A percentile compares a stretch with the other conserved stretches of the same genome.
phyloP scores from a whole-genome alignment of 2,113 vertebrate species.

The Irena cyanogastra region DNA sequence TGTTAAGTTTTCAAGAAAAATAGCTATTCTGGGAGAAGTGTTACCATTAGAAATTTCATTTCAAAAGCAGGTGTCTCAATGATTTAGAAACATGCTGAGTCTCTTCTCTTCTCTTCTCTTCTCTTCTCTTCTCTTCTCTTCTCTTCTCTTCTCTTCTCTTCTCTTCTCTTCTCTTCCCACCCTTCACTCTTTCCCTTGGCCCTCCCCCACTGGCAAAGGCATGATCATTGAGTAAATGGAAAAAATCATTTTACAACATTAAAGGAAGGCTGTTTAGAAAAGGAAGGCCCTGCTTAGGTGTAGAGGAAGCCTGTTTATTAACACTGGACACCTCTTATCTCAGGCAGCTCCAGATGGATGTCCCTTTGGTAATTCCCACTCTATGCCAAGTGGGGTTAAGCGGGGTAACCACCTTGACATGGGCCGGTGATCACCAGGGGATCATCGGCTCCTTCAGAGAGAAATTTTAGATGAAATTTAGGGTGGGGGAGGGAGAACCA shows the following conservation, averaged over 20 bases:
- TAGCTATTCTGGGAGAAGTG: neutral
- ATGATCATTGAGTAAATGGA: constrained; percentile 86
- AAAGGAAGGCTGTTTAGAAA: constrained; percentile 93
- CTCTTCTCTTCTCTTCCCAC: neutral
- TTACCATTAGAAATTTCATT: neutral
- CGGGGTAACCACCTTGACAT: constrained; percentile 73
- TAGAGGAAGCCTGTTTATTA: constrained; percentile 92
- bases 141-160: neutral
- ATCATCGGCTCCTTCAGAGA: constrained; percentile 50
- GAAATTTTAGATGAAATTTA: constrained; percentile 12
- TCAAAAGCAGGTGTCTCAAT: neutral
- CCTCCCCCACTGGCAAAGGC: constrained; percentile 75
- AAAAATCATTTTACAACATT: constrained; percentile 89
- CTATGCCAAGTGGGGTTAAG: constrained; percentile 75
- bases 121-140: fast-evolving
- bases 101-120: neutral
- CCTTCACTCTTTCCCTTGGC: neutral
- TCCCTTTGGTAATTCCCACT: constrained; percentile 73
- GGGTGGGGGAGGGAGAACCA: constrained; percentile 4
- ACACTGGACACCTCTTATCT: constrained; percentile 93
- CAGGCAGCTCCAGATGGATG: constrained; percentile 84
- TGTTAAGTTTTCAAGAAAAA: neutral
- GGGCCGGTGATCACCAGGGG: constrained; percentile 57
- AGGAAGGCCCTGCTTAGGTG: constrained; percentile 91
- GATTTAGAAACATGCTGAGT: neutral